Evolutionary conservation across 2,113 vertebrate genomes (phyloP).

Genomic region (Hepsetus odoe): DNA sequence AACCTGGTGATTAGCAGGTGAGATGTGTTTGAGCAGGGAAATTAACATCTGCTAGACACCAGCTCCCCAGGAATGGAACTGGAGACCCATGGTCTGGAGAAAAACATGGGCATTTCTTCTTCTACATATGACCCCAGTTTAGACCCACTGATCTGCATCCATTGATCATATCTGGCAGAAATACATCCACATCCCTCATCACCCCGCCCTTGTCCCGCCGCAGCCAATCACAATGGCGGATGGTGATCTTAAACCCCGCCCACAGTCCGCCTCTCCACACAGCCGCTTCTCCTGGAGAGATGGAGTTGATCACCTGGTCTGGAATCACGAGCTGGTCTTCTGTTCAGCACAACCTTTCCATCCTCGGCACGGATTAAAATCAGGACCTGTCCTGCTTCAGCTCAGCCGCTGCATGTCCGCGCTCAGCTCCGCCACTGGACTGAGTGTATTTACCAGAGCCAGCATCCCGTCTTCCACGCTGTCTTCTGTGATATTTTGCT

Average conservation of each 20-base stretch:
- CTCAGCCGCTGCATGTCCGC: not conserved
- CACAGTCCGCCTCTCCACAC: not conserved
- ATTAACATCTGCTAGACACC: too few species aligned
- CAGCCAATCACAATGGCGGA: not conserved
- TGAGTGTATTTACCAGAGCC: not conserved
- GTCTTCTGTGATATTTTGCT: not conserved
- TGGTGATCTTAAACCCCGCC: not conserved
- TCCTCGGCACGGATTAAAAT: not conserved
- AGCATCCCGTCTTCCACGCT: not conserved
- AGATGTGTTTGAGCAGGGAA: too few species aligned
- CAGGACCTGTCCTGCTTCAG: not conserved
- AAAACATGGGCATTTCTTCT: too few species aligned
- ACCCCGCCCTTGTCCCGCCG: too few species aligned
- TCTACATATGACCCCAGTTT: too few species aligned
- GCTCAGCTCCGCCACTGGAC: not conserved
- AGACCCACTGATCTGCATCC: too few species aligned
- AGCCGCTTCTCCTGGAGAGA: not conserved
- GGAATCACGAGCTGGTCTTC: not conserved
- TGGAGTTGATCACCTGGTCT: slow-evolving; percentile 6
- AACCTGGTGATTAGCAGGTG: too few species aligned
- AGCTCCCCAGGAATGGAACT: too few species aligned
- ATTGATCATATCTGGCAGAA: too few species aligned
- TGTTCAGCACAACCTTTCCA: not conserved
- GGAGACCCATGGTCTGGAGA: too few species aligned
- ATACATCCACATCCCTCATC: too few species aligned